Percentiles rank a stretch among this genome's conserved stretches.
These are phyloP conservation scores for Nannobrachium achirus DNA, from an alignment of 2,113 vertebrate genomes.

Conservation along the genomic window DNA sequence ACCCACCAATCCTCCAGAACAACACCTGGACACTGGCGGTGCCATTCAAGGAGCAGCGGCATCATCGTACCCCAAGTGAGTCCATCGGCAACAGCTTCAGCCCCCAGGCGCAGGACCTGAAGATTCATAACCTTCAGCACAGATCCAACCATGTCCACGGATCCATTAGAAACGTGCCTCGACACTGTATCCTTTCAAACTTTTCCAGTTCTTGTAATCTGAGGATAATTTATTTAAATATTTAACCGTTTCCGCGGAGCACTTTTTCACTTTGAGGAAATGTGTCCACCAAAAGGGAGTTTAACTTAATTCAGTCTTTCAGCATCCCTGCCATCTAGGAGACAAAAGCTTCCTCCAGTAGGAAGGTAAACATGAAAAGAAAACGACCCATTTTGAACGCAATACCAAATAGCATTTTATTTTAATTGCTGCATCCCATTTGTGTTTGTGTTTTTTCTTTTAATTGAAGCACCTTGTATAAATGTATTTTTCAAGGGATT, in stretches of 20 bases:
- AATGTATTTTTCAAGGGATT: conserved; percentile 33
- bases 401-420: background rate
- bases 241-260: too few relatives aligned
- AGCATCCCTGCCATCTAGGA: conserved; percentile 68
- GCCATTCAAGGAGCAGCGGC: conserved; percentile 86
- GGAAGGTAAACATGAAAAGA: conserved; percentile 22
- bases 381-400: background rate
- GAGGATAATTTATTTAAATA: background rate
- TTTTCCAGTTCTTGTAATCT: background rate
- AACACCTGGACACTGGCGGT: conserved; percentile 79
- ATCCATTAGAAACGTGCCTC: conserved; percentile 18
- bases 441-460: background rate
- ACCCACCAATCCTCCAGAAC: conserved; percentile 86
- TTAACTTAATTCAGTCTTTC: conserved; percentile 58
- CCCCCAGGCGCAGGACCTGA: conserved; percentile 77
- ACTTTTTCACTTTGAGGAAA: background rate
- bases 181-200: conserved; percentile 72
- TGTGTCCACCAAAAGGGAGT: conserved; percentile 10
- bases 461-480: background rate
- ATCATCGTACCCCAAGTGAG: conserved; percentile 81
- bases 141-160: conserved; percentile 6
- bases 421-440: background rate
- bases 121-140: conserved; percentile 71
- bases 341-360: conserved; percentile 43
- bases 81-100: conserved; percentile 91